Evolutionary conservation across 2,113 vertebrate species (phyloP), one percentile per base, ranked within the genome.

Genomic region (Solenodon paradoxus): DNA sequence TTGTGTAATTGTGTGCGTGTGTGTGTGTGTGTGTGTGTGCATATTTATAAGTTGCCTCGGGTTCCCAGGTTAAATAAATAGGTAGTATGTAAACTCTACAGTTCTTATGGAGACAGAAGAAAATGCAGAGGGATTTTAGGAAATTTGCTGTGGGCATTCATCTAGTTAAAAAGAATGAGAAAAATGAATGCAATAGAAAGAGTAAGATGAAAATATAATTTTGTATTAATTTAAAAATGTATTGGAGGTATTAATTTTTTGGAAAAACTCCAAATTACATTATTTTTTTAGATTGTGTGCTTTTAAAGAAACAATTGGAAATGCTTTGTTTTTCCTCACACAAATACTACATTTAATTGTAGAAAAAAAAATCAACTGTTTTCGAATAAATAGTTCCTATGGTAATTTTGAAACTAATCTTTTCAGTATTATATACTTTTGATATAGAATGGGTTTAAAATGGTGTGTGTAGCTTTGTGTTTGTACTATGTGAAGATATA

Each of bases 301-400:
- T 90, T 57, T 19, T 85, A n/a, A n/a, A n/a, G n/a, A n/a, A 26
- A 38, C 20, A 26, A 26, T 77, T 49, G 7, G 28, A 1, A 26
- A 35, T 92, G n/a, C 0, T 61, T 90, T 90, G 30, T 16, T n/a
- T 17, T 55, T 71, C 26, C 40, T 86, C 6, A 71, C 10, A 40
- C 9, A 53, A 38, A 74, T 61, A 49, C 0, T 49, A 91, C 59
- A 93, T 40, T 3, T 77, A 93, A 85, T 5, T 61, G 2, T 49
- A 45, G 92, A 55, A 90, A 42, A 94, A 55, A 90, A 42, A 83
- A 83, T 35, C 22, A 79, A 75, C 20, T 5, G 1, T 57, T 87
- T n/a, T 9, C 78, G 80, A 69, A 68, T 59, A 81, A 79, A 7
- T 22, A 35, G 9, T 81, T 38, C 7, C n/a, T 53, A 95, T 79